Percentiles rank a stretch among this genome's conserved stretches.
These are phyloP conservation scores for Sarcophaga bullata DNA, from an alignment of 1,140 invertebrate species.

Conservation along the genomic window DNA sequence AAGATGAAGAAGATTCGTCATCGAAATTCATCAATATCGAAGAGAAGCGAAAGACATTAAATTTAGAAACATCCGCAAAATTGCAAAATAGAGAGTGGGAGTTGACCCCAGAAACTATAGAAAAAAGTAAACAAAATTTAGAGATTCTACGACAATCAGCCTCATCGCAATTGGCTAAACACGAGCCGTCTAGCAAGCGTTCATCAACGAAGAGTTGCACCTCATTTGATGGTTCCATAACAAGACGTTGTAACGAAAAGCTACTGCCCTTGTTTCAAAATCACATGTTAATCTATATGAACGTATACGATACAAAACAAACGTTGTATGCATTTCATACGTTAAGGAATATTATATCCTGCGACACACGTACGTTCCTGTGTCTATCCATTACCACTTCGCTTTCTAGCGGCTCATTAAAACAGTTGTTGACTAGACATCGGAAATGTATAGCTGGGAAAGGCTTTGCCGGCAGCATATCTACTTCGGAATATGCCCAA, in stretches of 20 bases:
- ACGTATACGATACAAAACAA: slow-evolving; percentile 81
- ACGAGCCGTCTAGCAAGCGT: slow-evolving; percentile 53
- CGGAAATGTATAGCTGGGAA: slow-evolving; percentile 83
- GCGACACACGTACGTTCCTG: slow-evolving; percentile 79
- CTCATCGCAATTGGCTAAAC: slow-evolving; percentile 44
- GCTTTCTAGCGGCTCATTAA: slow-evolving; percentile 68
- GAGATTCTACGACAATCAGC: slow-evolving; percentile 61
- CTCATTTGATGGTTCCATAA: slow-evolving; percentile 44
- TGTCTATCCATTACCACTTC: slow-evolving; percentile 78
- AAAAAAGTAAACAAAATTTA: slow-evolving; percentile 64
- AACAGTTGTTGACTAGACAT: slow-evolving; percentile 77
- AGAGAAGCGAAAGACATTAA: slow-evolving; percentile 65
- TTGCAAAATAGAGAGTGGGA: slow-evolving; percentile 54
- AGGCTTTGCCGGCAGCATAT: slow-evolving; percentile 78
- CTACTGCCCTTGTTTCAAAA: slow-evolving; percentile 81
- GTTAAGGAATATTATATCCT: slow-evolving; percentile 77
- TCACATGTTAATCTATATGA: slow-evolving; percentile 84
- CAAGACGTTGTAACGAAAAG: slow-evolving; percentile 29
- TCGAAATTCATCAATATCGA: slow-evolving; percentile 55
- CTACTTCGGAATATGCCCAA: slow-evolving; percentile 71
- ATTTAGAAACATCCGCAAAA: slow-evolving; percentile 53
- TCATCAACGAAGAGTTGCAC: slow-evolving; percentile 57
- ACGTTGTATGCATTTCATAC: slow-evolving; percentile 83
- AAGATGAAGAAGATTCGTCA: slow-evolving; percentile 41
- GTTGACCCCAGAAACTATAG: slow-evolving; percentile 54